Base-by-base conservation (phyloP, 2,888 invertebrate genomes). In the Papilio gigon region DNA sequence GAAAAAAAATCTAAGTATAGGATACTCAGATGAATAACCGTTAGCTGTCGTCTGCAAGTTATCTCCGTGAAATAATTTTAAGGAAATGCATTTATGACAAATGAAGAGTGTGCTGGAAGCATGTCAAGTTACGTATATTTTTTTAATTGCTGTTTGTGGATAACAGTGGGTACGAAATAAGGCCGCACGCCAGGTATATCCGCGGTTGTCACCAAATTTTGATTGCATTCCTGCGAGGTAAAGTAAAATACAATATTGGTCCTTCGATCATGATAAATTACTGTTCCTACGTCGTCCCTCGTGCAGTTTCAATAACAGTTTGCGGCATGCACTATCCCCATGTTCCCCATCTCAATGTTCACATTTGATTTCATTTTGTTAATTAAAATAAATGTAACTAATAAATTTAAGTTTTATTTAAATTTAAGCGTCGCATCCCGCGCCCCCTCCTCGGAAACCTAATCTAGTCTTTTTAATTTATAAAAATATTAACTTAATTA, bases 391-490 rank as follows among this genome's bases (percentile, higher is more conserved):
- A 90, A 90, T 85, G 80, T 88, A 56, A 86, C 84, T 85, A 80
- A 83, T 85, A 80, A 84, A 80, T 81, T 76, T 87, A 89, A 88
- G 87, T 88, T 88, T 89, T 89, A 87, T 89, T 89, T 89, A 83
- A 86, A 87, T 85, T 85, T 75, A 77, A 83, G 80, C 80, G 81
- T 80, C 80, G 76, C 71, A 68, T 56, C 73, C 75, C 73, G 74
- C 70, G 59, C 64, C 22, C 30, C 58, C 64, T 22, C 12, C 60
- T 53, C 22, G 6, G 42, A 12, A 61, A 33, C 40, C 35, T 42
- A 50, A 47, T 61, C 61, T 65, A 61, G 61, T 69, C 65, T 65
- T 40, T 25, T 30, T 25, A 40, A 61, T 53, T 61, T 67, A 67
- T 61, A 53, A 61, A 53, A 42, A 66, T 68, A 67, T 56, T 67